Conservation (phyloP, 2,797 vertebrate species). For the Gila robusta region DNA sequence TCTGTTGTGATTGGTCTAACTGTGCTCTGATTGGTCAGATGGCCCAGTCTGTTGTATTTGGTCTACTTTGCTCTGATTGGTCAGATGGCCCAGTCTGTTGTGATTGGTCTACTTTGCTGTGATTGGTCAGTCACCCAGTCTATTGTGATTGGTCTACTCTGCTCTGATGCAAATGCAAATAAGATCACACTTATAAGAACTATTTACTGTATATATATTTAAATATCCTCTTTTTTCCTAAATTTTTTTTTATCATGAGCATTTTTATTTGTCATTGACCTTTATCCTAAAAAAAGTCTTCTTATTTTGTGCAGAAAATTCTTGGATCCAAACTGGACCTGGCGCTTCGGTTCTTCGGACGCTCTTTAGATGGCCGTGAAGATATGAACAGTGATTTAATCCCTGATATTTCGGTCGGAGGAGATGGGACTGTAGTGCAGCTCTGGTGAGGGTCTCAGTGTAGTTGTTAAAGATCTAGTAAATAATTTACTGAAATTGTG, state of each 20-base stretch:
- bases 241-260: not conserved
- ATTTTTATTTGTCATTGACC: not conserved
- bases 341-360: conserved; percentile 82
- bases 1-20: too few species aligned
- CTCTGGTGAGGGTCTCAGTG: conserved; percentile 80
- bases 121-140: too few species aligned
- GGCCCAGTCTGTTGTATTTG: too few species aligned
- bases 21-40: too few species aligned
- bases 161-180: not conserved
- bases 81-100: too few species aligned
- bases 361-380: conserved; percentile 81
- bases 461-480: not conserved
- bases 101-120: too few species aligned
- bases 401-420: conserved; percentile 84
- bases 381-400: conserved; percentile 85
- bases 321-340: conserved; percentile 77
- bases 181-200: not conserved
- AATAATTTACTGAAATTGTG: not conserved
- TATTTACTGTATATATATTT: not conserved
- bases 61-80: too few species aligned
- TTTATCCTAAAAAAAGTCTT: not conserved
- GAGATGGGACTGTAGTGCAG: conserved; percentile 83
- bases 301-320: conserved; percentile 79
- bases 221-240: not conserved
- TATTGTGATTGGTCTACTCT: not conserved